A percentile compares a stretch with the other conserved stretches of the same genome.
These are phyloP conservation scores for Orgyia antiqua DNA, from an alignment of 2,888 invertebrate species.

Conservation along the genomic window DNA sequence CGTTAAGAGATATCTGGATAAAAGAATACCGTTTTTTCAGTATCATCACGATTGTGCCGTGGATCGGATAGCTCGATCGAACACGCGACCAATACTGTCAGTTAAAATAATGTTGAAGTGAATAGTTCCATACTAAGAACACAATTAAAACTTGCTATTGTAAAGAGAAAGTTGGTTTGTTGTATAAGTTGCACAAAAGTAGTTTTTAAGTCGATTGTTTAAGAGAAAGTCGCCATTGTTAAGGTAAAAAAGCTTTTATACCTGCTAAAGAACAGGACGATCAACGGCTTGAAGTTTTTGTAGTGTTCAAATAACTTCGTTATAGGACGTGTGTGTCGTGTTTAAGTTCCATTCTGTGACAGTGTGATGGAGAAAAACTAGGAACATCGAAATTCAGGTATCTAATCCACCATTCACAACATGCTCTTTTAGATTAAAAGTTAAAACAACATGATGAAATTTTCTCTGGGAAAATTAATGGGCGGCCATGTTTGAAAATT, in stretches of 20 bases:
- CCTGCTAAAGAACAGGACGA: slow-evolving; percentile 49
- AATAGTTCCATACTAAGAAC: no score
- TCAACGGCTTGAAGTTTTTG: slow-evolving; percentile 57
- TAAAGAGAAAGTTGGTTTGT: slow-evolving; percentile 62
- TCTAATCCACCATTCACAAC: slow-evolving; percentile 30
- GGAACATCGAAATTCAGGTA: slow-evolving; percentile 28
- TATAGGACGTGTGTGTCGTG: slow-evolving; percentile 54
- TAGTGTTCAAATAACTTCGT: slow-evolving; percentile 57
- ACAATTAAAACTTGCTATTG: slow-evolving; percentile 44
- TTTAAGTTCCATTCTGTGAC: slow-evolving; percentile 13
- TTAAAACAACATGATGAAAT: slow-evolving; percentile 41
- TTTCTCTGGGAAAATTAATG: slow-evolving; percentile 58
- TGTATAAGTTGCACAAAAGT: slow-evolving; percentile 41
- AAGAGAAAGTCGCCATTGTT: slow-evolving; percentile 65
- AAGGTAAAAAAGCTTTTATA: slow-evolving; percentile 55
- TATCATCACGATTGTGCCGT: slow-evolving; percentile 72
- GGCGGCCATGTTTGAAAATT: slow-evolving; percentile 61
- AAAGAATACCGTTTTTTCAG: slow-evolving; percentile 74
- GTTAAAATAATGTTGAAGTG: slow-evolving; percentile 34
- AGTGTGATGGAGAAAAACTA: slow-evolving; percentile 13
- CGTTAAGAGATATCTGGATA: slow-evolving; percentile 77
- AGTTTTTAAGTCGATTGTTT: slow-evolving; percentile 58
- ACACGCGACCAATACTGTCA: slow-evolving; percentile 48
- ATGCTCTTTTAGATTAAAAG: slow-evolving; percentile 41
- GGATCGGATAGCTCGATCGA: slow-evolving; percentile 70